Evolutionary conservation across 1,140 invertebrate genomes (phyloP).

Genomic region (Drosophila trapezifrons): DNA sequence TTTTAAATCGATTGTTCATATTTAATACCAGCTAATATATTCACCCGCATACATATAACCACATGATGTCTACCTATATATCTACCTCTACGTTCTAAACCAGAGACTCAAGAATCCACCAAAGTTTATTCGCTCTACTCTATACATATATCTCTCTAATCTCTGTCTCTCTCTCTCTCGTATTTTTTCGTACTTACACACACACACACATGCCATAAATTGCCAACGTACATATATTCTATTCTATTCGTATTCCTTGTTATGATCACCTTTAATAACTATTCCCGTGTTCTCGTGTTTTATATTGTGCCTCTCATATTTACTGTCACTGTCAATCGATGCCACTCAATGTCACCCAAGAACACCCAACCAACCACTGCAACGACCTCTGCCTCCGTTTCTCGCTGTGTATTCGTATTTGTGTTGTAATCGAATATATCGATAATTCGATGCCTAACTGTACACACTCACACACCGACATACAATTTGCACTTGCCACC

Average conservation of each 20-base stretch:
- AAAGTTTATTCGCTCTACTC: constrained; percentile 25
- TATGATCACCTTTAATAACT: constrained; percentile 39
- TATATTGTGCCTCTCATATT: constrained; percentile 32
- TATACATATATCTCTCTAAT: constrained; percentile 29
- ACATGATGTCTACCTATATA: constrained; percentile 24
- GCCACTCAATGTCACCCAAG: constrained; percentile 32
- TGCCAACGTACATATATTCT: constrained; percentile 8
- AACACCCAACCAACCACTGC: constrained; percentile 25
- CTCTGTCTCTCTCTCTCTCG: constrained; percentile 33
- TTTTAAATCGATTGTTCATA: constrained; percentile 27
- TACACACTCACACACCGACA: constrained; percentile 9
- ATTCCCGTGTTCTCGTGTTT: constrained; percentile 35
- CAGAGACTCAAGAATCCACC: background rate
- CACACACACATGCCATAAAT: constrained; percentile 24
- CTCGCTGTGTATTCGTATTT: constrained; percentile 51
- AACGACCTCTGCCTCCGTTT: constrained; percentile 39
- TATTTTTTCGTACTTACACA: constrained; percentile 13
- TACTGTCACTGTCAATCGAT: constrained; percentile 33
- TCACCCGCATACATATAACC: constrained; percentile 29
- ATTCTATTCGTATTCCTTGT: constrained; percentile 35
- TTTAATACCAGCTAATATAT: constrained; percentile 32
- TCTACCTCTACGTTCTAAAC: constrained; percentile 14
- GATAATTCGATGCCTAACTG: constrained; percentile 28
- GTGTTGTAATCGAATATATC: constrained; percentile 40
- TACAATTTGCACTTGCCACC: constrained; percentile 25